phyloP scores from a whole-genome alignment of 2,888 invertebrate species.

The Dynastes hyllus region DNA sequence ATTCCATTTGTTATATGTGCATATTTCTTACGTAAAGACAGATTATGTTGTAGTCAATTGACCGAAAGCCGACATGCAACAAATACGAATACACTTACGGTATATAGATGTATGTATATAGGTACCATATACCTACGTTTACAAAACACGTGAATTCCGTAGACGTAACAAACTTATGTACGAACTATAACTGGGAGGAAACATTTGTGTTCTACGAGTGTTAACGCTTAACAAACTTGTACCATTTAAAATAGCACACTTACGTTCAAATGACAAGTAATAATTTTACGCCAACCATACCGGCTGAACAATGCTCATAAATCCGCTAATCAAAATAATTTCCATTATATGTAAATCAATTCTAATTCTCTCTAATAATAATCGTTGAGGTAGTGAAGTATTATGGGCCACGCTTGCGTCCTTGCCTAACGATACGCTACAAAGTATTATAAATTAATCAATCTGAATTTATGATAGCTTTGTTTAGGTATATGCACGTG shows the following conservation, averaged over 20 bases:
- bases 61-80: slow-evolving; percentile 45
- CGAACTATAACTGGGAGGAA: slow-evolving; percentile 31
- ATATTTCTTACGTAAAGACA: slow-evolving; percentile 46
- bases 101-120: not conserved
- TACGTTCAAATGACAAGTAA: slow-evolving; percentile 48
- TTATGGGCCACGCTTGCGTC: slow-evolving; percentile 30
- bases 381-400: slow-evolving; percentile 44
- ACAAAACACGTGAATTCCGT: slow-evolving; percentile 39
- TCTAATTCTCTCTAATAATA: slow-evolving; percentile 42
- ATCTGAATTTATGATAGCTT: slow-evolving; percentile 35
- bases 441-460: slow-evolving; percentile 38
- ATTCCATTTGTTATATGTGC: slow-evolving; percentile 46
- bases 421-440: slow-evolving; percentile 32
- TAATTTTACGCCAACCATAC: slow-evolving; percentile 51
- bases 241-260: slow-evolving; percentile 45
- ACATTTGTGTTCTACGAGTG: slow-evolving; percentile 31
- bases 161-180: slow-evolving; percentile 46
- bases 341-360: slow-evolving; percentile 54
- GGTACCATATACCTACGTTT: slow-evolving; percentile 1
- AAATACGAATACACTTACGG: slow-evolving; percentile 34
- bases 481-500: slow-evolving; percentile 26
- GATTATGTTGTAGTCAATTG: slow-evolving; percentile 47
- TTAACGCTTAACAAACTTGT: slow-evolving; percentile 43
- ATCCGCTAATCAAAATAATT: slow-evolving; percentile 52
- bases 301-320: slow-evolving; percentile 48